These are phyloP conservation scores for Pagetopsis macropterus DNA, from an alignment of 2,797 vertebrate species.

Conservation along the genomic window DNA sequence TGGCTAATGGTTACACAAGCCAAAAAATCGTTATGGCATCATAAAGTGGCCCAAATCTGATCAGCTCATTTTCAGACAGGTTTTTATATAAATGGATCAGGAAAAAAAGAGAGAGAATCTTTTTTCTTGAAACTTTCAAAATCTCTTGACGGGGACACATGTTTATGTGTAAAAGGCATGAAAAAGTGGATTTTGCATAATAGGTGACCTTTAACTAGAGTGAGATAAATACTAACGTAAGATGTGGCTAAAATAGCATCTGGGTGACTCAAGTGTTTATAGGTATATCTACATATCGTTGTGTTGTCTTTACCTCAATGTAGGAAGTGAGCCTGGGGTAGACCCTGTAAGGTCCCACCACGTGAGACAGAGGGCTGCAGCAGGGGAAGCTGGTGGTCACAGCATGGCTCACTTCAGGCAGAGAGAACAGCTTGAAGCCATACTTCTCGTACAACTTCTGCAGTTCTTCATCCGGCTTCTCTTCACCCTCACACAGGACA, in stretches of 20 bases:
- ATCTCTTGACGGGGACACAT: no score
- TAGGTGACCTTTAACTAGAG: no score
- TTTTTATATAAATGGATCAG: no score
- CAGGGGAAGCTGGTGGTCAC: constrained; percentile 92
- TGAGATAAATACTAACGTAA: no score
- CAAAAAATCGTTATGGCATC: no score
- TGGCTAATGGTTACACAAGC: no score
- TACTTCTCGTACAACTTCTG: constrained; percentile 89
- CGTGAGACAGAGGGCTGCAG: constrained; percentile 88
- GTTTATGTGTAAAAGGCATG: no score
- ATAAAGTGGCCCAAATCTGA: no score
- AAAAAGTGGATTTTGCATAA: no score
- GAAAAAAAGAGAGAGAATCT: no score
- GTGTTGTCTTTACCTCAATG: constrained; percentile 87
- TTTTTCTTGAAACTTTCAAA: no score
- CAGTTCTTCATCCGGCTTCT: constrained; percentile 85
- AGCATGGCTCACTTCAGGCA: constrained; percentile 93
- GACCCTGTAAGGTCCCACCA: constrained; percentile 89
- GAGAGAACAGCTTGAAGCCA: constrained; percentile 92
- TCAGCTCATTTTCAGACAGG: no score
- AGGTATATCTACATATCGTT: background rate
- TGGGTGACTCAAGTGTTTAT: background rate
- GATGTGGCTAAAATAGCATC: background rate
- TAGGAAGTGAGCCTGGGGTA: constrained; percentile 89
- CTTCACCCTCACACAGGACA: constrained; percentile 91